Percentiles rank a stretch among this genome's conserved stretches.
Conservation (phyloP, 2,888 invertebrate species). For the Mesorhabditis belari region DNA sequence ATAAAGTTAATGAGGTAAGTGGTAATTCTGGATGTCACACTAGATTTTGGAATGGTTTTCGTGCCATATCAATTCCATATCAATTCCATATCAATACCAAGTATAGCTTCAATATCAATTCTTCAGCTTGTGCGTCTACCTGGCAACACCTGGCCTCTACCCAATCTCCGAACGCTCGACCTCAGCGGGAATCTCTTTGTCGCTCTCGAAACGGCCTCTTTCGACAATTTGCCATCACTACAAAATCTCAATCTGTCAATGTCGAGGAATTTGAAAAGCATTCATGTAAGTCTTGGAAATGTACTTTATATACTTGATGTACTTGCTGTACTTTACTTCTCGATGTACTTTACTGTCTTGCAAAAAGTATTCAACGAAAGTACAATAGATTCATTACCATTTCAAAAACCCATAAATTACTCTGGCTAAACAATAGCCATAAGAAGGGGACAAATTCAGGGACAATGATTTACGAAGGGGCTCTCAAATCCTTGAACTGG, state of each 20-base stretch:
- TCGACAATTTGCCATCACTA: conserved; percentile 22
- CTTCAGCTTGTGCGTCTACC: conserved; percentile 20
- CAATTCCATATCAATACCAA: background rate
- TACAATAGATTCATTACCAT: background rate
- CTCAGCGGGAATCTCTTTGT: conserved; percentile 24
- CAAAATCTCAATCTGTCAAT: conserved; percentile 21
- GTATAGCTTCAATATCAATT: background rate
- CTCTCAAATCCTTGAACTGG: too few species aligned
- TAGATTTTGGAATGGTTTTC: too few species aligned
- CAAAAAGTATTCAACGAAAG: too few species aligned
- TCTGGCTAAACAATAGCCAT: too few species aligned
- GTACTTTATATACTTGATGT: background rate
- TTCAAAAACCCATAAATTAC: background rate
- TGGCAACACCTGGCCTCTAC: conserved; percentile 30
- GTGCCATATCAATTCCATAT: background rate
- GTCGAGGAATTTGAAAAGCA: conserved; percentile 21
- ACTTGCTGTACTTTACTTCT: background rate
- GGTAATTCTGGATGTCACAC: too few species aligned
- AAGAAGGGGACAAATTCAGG: too few species aligned
- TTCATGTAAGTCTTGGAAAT: conserved; percentile 17
- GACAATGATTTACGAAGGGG: too few species aligned
- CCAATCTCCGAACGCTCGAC: conserved; percentile 17
- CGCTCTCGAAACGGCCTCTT: conserved; percentile 30
- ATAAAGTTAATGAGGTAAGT: too few species aligned
- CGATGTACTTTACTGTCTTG: background rate